A percentile compares a stretch with the other conserved stretches of the same genome.
Evolutionary conservation across 2,113 vertebrate genomes (phyloP).

Genomic region (Zeus faber): DNA sequence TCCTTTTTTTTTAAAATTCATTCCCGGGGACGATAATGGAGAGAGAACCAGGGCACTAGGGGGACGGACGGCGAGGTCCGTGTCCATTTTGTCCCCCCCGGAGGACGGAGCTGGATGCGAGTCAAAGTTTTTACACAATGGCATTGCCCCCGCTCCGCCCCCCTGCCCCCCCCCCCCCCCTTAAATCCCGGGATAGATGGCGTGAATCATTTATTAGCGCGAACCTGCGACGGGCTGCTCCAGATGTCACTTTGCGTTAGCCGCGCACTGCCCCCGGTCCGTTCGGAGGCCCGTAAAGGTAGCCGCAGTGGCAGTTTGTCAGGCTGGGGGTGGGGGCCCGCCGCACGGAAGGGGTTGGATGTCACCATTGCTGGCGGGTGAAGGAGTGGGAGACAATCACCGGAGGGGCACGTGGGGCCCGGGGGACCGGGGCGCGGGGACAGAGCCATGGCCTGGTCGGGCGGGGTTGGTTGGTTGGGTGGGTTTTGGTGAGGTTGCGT

Average conservation of each 20-base stretch:
- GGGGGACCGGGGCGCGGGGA: neutral
- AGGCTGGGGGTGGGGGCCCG: constrained; percentile 16
- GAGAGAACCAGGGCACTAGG: constrained; percentile 80
- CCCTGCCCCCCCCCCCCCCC: too few species aligned
- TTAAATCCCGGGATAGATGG: constrained; percentile 45
- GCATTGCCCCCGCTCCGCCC: constrained; percentile 77
- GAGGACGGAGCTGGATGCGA: constrained; percentile 72
- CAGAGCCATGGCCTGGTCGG: neutral
- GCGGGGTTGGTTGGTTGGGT: constrained; percentile 14
- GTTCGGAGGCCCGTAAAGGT: constrained; percentile 35
- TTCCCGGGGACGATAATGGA: constrained; percentile 85
- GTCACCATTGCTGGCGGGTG: neutral
- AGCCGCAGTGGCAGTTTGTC: constrained; percentile 37
- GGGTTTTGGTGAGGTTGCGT: neutral
- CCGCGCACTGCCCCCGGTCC: constrained; percentile 24
- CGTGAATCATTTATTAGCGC: constrained; percentile 74
- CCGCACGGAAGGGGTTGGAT: constrained; percentile 1
- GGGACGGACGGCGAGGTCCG: constrained; percentile 58
- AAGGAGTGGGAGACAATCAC: neutral
- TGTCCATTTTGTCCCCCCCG: constrained; percentile 92
- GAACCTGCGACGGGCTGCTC: constrained; percentile 56
- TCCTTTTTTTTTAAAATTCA: constrained; percentile 5
- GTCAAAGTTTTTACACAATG: constrained; percentile 82
- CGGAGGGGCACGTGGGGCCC: neutral
- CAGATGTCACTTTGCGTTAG: constrained; percentile 68